Evolutionary conservation across 1,140 invertebrate genomes (phyloP).

Genomic region (Aphaenogaster rudis): DNA sequence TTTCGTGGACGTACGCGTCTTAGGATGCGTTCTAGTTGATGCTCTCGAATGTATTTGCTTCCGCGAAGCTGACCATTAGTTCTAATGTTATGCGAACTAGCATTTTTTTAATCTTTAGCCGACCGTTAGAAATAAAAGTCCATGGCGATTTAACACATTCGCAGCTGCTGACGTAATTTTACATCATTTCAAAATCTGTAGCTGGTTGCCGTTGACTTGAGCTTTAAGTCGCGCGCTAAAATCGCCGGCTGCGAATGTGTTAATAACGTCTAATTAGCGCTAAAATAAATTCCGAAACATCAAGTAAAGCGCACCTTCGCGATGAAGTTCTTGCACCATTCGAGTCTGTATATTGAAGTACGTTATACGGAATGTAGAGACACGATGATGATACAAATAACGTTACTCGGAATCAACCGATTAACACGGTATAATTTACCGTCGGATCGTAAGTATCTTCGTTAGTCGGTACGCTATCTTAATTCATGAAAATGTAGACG

Average conservation of each 20-base stretch:
- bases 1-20: not conserved
- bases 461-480: slow-evolving; percentile 6
- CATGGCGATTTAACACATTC: too few relatives aligned
- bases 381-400: slow-evolving; percentile 10
- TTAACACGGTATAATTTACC: slow-evolving; percentile 2
- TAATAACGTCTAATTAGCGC: not conserved
- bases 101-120: not conserved
- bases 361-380: not conserved
- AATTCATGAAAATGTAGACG: slow-evolving; percentile 28
- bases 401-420: not conserved
- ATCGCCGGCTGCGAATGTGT: too few relatives aligned
- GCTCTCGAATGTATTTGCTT: not conserved
- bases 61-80: too few relatives aligned
- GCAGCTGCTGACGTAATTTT: too few relatives aligned
- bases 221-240: too few relatives aligned
- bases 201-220: too few relatives aligned
- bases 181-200: too few relatives aligned
- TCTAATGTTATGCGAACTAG: not conserved
- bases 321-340: not conserved
- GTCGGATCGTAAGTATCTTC: not conserved
- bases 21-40: not conserved
- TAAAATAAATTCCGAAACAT: not conserved
- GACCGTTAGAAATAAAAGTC: too few relatives aligned
- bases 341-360: not conserved
- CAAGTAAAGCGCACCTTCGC: not conserved